A percentile compares a stretch with the other conserved stretches of the same genome.
phyloP scores from a whole-genome alignment of 2,888 invertebrate species.

The Acrocera orbiculus region DNA sequence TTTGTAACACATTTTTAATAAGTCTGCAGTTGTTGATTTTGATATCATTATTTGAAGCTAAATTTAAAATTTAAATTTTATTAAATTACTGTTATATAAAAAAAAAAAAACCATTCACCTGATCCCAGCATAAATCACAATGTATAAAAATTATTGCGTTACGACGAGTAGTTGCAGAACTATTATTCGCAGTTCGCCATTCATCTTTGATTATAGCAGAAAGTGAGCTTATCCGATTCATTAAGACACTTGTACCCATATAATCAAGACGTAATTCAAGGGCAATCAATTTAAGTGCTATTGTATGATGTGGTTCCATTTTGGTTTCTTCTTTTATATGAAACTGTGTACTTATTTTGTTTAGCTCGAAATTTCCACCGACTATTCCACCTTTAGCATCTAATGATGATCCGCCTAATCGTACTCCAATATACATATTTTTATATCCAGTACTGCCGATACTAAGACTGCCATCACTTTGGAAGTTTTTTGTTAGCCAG shows the following conservation, averaged over 20 bases:
- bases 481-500: conserved; percentile 84
- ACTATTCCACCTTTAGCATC: conserved; percentile 97
- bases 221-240: conserved; percentile 73
- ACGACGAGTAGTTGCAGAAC: conserved; percentile 22
- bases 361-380: conserved; percentile 84
- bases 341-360: conserved; percentile 74
- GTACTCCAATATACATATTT: conserved; percentile 77
- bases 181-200: conserved; percentile 45
- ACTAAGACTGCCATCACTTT: conserved; percentile 77
- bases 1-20: conserved; percentile 92
- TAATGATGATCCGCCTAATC: conserved; percentile 73
- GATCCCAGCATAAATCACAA: conserved; percentile 87
- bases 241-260: conserved; percentile 92
- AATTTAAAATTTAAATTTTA: not conserved
- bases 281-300: conserved; percentile 64
- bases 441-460: conserved; percentile 90
- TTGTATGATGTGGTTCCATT: conserved; percentile 73
- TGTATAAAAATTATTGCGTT: conserved; percentile 84
- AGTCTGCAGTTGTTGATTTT: conserved; percentile 89
- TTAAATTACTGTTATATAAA: not conserved
- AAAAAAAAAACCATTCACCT: conserved; percentile 22
- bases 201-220: conserved; percentile 69
- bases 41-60: conserved; percentile 87
- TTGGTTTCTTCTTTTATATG: conserved; percentile 81
- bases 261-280: conserved; percentile 86